Evolutionary conservation across 1,140 invertebrate species (phyloP).

Genomic region (Drosophila triauraria): DNA sequence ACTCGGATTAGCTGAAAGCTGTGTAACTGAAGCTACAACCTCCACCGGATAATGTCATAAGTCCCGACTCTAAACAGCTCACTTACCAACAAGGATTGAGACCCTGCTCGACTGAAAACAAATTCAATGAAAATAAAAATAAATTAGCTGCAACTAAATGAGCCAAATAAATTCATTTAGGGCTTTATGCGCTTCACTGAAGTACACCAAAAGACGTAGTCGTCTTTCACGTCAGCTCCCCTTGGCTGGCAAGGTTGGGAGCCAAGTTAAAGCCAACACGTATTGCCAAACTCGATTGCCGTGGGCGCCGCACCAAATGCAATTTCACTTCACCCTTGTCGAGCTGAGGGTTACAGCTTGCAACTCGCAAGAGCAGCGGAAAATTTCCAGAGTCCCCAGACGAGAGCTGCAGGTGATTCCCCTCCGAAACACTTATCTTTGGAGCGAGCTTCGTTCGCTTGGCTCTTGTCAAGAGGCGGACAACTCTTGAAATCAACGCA

Average conservation of each 20-base stretch:
- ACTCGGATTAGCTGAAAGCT: conserved; percentile 5
- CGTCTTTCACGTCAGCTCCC: conserved; percentile 9
- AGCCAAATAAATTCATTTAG: conserved; percentile 79
- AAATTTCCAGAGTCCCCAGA: conserved; percentile 18
- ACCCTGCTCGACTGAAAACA: conserved; percentile 28
- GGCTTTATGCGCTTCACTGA: conserved; percentile 62
- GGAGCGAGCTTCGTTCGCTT: conserved; percentile 14
- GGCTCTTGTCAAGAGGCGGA: conserved; percentile 26
- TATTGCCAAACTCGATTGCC: conserved; percentile 49
- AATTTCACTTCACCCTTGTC: conserved; percentile 28
- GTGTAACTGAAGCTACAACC: conserved; percentile 3
- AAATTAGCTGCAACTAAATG: conserved; percentile 73
- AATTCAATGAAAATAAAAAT: conserved; percentile 76
- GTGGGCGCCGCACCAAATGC: conserved; percentile 28
- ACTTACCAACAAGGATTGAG: conserved; percentile 10
- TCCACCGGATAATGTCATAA: conserved; percentile 20
- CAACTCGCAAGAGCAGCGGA: conserved; percentile 7
- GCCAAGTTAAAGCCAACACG: conserved; percentile 50
- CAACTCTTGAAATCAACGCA: conserved; percentile 31
- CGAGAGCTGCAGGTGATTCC: conserved; percentile 40
- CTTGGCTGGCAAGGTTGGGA: conserved; percentile 22
- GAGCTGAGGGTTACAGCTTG: conserved; percentile 3
- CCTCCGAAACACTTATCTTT: conserved; percentile 37
- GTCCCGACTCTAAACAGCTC: conserved; percentile 22
- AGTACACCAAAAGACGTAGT: conserved; percentile 32